Evolutionary conservation across 2,888 invertebrate genomes (phyloP), one percentile per base, ranked within the genome.

Genomic region (Dynastes hyllus): DNA sequence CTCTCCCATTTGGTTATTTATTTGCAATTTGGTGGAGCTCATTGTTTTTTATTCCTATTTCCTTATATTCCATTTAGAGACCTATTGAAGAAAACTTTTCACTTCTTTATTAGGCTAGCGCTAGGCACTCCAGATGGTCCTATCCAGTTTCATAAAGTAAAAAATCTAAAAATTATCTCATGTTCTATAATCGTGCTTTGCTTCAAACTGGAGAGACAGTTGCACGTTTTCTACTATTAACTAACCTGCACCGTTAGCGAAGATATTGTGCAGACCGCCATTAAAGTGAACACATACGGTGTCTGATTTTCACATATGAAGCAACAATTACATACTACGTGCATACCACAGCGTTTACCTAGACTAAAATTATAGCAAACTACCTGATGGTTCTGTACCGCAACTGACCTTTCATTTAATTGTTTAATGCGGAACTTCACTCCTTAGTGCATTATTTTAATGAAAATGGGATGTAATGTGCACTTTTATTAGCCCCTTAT

Each of bases 361-460:
- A 32, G 9, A 27, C 73, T 75, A 22, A 50, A 75, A 75, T 75
- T 75, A 75, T 63, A 75, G 58, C 55, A 63, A 75, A 75, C 73
- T 50, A 51, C 69, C 69, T 51, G 61, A 61, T 61, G 29, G 40
- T 29, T 63, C 58, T 75, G 73, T 29, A 69, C 22, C 51, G 22
- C 50, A 37, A 29, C 61, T 75, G 73, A 75, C 73, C 73, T 61
- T 63, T 75, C 73, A 27, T 75, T 63, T 75, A 75, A 75, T 75
- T 75, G 50, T 75, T 75, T 75, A 75, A 75, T 63, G 73, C 73
- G 73, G 63, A 75, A 75, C 73, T 75, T 75, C 58, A 16, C 73
- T 75, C 45, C 61, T 75, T 40, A 22, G 45, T 45, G 58, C 73
- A 45, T 75, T 61, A 75, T 51, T 75, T 61, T 75, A 75, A 75